These are phyloP conservation scores for Drosophila trichaetosa DNA, from an alignment of 2,888 invertebrate genomes.

Conservation along the genomic window DNA sequence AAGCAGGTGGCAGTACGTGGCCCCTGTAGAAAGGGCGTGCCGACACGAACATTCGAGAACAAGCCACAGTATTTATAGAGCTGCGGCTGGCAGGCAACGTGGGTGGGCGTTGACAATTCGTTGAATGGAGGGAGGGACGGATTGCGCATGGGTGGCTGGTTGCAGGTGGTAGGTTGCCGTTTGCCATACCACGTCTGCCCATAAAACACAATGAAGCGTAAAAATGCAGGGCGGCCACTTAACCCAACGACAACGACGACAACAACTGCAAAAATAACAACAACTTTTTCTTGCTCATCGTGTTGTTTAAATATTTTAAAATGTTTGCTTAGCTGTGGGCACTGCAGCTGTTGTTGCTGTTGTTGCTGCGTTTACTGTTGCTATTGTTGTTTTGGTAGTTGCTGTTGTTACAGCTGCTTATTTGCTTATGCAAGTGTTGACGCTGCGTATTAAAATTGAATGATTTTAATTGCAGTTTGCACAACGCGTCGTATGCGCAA, in stretches of 20 bases:
- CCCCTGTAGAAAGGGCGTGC: conserved; percentile 52
- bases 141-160: background rate
- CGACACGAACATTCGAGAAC: conserved; percentile 73
- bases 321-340: conserved; percentile 75
- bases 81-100: conserved; percentile 59
- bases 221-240: conserved; percentile 76
- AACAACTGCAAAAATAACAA: conserved; percentile 35
- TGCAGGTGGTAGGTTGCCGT: background rate
- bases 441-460: conserved; percentile 78
- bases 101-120: conserved; percentile 15
- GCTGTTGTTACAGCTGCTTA: conserved; percentile 49
- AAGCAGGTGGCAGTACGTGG: conserved; percentile 22
- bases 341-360: conserved; percentile 21
- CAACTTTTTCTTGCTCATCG: conserved; percentile 55
- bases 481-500: conserved; percentile 51
- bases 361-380: background rate
- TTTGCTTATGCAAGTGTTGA: conserved; percentile 77
- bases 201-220: conserved; percentile 80
- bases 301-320: conserved; percentile 77
- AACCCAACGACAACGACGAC: conserved; percentile 53
- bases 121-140: background rate
- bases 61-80: conserved; percentile 77
- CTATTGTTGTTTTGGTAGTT: conserved; percentile 8
- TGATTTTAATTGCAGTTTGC: conserved; percentile 82
- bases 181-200: conserved; percentile 53